phyloP scores from a whole-genome alignment of 1,140 invertebrate species.

The Trichonephila inaurata region DNA sequence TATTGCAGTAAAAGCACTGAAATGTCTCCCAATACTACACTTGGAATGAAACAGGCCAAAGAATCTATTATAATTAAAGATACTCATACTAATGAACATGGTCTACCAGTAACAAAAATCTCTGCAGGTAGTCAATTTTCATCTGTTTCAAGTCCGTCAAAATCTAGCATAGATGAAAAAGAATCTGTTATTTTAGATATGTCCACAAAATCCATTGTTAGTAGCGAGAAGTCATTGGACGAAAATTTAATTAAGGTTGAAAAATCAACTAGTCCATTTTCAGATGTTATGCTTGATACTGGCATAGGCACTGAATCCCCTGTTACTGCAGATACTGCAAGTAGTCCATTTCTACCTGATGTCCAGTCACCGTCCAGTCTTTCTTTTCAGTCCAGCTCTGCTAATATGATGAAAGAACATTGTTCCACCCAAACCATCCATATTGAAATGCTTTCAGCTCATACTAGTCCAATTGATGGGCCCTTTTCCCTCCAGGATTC shows the following conservation, averaged over 20 bases:
- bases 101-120: not conserved
- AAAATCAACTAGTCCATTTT: slow-evolving; percentile 81
- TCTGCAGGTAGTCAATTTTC: not conserved
- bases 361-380: slow-evolving; percentile 59
- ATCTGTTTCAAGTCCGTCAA: slow-evolving; percentile 3
- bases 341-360: slow-evolving; percentile 76
- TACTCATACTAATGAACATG: not conserved
- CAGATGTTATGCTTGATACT: slow-evolving; percentile 80
- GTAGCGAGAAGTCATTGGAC: not conserved
- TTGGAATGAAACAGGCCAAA: slow-evolving; percentile 37
- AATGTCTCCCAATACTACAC: slow-evolving; percentile 59
- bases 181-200: not conserved
- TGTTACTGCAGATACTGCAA: slow-evolving; percentile 83
- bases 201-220: not conserved
- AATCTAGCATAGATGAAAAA: slow-evolving; percentile 4
- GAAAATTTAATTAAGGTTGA: slow-evolving; percentile 79
- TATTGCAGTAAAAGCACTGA: slow-evolving; percentile 59
- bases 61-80: not conserved
- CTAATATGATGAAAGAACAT: slow-evolving; percentile 47
- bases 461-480: slow-evolving; percentile 73
- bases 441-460: slow-evolving; percentile 61
- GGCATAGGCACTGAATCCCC: slow-evolving; percentile 81
- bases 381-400: not conserved
- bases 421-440: slow-evolving; percentile 72
- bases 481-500: slow-evolving; percentile 75